A percentile compares a stretch with the other conserved stretches of the same genome.
Conservation (phyloP, 2,888 invertebrate species). For the Acanthacorydalis orientalis region DNA sequence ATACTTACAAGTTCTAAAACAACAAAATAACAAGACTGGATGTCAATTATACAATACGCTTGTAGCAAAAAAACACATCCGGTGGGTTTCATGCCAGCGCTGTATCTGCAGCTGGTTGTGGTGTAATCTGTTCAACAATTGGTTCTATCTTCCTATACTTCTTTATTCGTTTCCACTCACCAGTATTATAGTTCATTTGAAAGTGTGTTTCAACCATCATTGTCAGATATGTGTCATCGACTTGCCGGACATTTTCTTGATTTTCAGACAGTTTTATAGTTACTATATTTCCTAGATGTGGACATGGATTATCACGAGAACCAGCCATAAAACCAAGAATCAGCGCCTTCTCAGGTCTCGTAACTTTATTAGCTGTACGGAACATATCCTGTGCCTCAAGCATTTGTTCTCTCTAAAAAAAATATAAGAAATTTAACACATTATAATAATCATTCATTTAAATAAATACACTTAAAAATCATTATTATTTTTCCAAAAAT, state of each 20-base stretch:
- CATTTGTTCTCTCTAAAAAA: slow-evolving; percentile 81
- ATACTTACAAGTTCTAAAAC: too few relatives aligned
- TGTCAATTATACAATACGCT: too few relatives aligned
- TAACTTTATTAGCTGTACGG: slow-evolving; percentile 86
- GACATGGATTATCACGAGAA: slow-evolving; percentile 93
- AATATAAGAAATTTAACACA: slow-evolving; percentile 4
- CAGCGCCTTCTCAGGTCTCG: slow-evolving; percentile 89
- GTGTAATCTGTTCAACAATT: not conserved
- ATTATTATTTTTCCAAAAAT: too few relatives aligned
- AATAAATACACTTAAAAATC: not conserved
- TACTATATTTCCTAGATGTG: slow-evolving; percentile 90
- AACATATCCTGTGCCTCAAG: slow-evolving; percentile 96
- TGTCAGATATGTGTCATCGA: slow-evolving; percentile 62
- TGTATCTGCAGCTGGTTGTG: not conserved
- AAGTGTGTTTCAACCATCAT: slow-evolving; percentile 88
- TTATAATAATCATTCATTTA: not conserved
- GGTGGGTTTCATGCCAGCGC: too few relatives aligned
- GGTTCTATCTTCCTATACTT: slow-evolving; percentile 64
- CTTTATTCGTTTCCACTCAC: slow-evolving; percentile 91
- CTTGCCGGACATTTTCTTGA: slow-evolving; percentile 70
- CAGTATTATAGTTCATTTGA: slow-evolving; percentile 96
- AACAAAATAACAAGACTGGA: too few relatives aligned
- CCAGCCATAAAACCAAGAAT: slow-evolving; percentile 98
- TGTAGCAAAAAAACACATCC: too few relatives aligned
- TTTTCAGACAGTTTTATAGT: slow-evolving; percentile 91